Base-by-base conservation (phyloP, 37 sponge, comb jelly and placozoan genomes). In the Eunapius fragilis region DNA sequence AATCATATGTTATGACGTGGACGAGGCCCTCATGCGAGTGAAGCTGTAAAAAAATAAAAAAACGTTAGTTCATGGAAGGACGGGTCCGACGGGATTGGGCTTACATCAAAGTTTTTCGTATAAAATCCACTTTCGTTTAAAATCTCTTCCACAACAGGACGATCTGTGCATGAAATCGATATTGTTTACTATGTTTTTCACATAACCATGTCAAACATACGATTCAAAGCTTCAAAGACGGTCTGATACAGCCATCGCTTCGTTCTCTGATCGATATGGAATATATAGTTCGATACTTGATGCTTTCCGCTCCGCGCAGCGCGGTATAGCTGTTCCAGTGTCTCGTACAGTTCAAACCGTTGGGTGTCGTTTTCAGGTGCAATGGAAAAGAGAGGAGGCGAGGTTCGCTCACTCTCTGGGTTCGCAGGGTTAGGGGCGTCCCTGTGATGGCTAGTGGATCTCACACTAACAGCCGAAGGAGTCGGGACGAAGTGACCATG, bases 51-150 rank as follows among this genome's bases (percentile, higher is more conserved):
- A 9, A 4, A 4, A 45, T n/a, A 45, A 9, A 30, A 26, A 28
- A 33, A 31, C 31, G 74, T 19, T 28, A 33, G 3, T 73, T 22
- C 33, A 34, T 73, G 74, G 17, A 26, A 25, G 31, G 33, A 73
- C 5, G 71, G 3, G 71, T 71, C 5, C 6, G 26, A 71, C 71
- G 12, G 6, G 71, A 30, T 72, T 30, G 25, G 2, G 69, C 88
- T 84, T 69, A 92, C 92, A 11, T 92, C 70, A 30, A 84, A 85
- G 71, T 82, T 31, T 38, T 77, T 84, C 7, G 88, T 25, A 70
- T 81, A 92, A 34, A 92, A 88, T 37, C 88, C 68, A 71, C 92
- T 92, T 47, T 92, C 92, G 23, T 85, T 37, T 24, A 92, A 72
- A 26, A 87, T 58, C 32, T 88, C 88, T 68, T 85, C 77, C 12